Evolutionary conservation across 2,888 invertebrate genomes (phyloP), one percentile per base, ranked within the genome.

Genomic region (Hoplodrina ambigua): DNA sequence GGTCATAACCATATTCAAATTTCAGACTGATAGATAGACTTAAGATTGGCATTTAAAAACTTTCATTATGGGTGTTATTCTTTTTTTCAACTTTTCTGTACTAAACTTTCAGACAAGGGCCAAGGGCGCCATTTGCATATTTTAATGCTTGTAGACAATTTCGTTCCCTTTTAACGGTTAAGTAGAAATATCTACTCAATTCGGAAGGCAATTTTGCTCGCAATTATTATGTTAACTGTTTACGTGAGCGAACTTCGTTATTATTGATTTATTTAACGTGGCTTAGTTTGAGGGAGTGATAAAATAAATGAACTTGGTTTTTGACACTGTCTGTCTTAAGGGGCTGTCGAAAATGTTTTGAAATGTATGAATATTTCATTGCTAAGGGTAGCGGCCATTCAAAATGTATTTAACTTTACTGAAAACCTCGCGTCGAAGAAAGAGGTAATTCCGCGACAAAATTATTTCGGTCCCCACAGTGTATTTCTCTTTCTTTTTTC

Each of bases 221-320:
- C 70, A 75, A 73, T 81, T 81, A 80, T 73, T 80, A 67, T 71
- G 72, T 83, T 73, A 76, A 80, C 68, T 70, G 75, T 83, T 81
- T 73, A 76, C 81, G 75, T 80, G 70, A 80, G 58, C 61, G 46
- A 61, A 76, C 69, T 80, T 65, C 52, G 68, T 68, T 80, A 75
- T 65, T 83, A 81, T 83, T 69, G 83, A 83, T 81, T 76, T 67
- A 70, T 71, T 63, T 20, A 64, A 50, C 58, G 53, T 52, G 41
- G 66, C 52, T 61, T 62, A 67, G 63, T 67, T 68, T 44, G 17
- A 59, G 19, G 61, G 63, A 74, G 13, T 72, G 57, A 61, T 71
- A 69, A 74, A 74, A 71, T 74, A 74, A 82, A 78, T 82, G 63
- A 67, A 70, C 49, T 62, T 33, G 44, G 55, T 64, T 67, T 66